Evolutionary conservation across 2,113 vertebrate genomes (phyloP), one percentile per base, ranked within the genome.

Genomic region (Cnemophilus loriae): DNA sequence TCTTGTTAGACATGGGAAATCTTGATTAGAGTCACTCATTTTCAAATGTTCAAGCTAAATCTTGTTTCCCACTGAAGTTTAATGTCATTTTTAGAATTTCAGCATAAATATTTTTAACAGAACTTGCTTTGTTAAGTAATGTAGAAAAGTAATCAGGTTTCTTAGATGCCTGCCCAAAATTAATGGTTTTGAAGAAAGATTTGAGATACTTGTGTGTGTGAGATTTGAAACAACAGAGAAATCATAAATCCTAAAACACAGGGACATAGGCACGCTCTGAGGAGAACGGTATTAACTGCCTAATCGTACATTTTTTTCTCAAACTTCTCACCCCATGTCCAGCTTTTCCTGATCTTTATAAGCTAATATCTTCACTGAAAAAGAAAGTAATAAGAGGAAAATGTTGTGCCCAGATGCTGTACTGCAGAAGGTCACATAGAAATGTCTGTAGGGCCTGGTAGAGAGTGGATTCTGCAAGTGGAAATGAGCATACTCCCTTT

Each of bases 391-490:
- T 70, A 86, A 84, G 82, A 85, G 52, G 65, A 88, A 92, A 93
- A 92, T 93, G 39, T 86, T 92, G 85, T 84, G 85, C 73, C 86
- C 90, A 95, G 92, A 92, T 94, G 86, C 73, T 94, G 53, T 47
- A 18, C 59, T 82, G 65, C 59, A 75, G 44, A 86, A 90, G 59
- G 83, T 70, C 98, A 47, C 42, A 33, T 4, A 76, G 67, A 91
- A 91, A 47, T 63, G 52, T 61, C 85, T 83, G 52, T 49, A 86
- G 46, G 75, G 39, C 26, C 35, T 71, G 88, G 90, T 33, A 49
- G 65, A 76, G 50, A 77, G 47, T 35, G 46, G 49, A 68, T 93
- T 56, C 80, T 89, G 74, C 50, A 87, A 89, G 84, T 87, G 80
- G 86, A 92, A 90, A 90, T 64, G 76, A 84, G 53, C 26, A 41